Percentiles rank a stretch among this genome's conserved stretches.
Conservation (phyloP, 2,113 vertebrate genomes). For the Clarias macrocephalus region DNA sequence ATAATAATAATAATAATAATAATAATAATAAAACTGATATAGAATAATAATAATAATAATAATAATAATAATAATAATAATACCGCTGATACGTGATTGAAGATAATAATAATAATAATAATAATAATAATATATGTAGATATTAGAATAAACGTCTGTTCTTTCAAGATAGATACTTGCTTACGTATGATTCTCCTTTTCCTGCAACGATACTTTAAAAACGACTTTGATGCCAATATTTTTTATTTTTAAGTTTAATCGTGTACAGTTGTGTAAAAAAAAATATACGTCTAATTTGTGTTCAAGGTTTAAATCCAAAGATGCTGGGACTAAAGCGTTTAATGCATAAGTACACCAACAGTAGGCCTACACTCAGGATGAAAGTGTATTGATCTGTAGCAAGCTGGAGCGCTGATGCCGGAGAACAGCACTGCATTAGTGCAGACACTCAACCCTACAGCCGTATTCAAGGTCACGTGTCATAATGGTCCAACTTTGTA, state of each 20-base stretch:
- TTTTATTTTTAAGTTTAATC: no score
- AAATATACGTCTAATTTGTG: background rate
- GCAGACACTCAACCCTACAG: background rate
- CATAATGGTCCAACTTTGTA: background rate
- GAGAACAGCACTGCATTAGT: no score
- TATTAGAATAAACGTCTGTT: background rate
- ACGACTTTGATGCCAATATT: background rate
- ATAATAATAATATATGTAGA: background rate
- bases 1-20: conserved; percentile 6
- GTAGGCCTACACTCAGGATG: background rate
- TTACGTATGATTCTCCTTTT: background rate
- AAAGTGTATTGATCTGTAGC: background rate
- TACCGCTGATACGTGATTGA: no score
- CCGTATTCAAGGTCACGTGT: background rate
- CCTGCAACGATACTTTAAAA: background rate
- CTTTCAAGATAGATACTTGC: background rate
- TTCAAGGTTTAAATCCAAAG: background rate
- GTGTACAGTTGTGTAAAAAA: background rate
- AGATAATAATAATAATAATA: background rate
- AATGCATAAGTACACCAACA: background rate
- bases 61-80: background rate
- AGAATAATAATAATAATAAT: background rate
- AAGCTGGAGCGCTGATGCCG: background rate
- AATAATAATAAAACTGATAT: background rate
- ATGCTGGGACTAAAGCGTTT: background rate